Evolutionary conservation across 1,140 invertebrate species (phyloP).

Genomic region (Tetranychus urticae): DNA sequence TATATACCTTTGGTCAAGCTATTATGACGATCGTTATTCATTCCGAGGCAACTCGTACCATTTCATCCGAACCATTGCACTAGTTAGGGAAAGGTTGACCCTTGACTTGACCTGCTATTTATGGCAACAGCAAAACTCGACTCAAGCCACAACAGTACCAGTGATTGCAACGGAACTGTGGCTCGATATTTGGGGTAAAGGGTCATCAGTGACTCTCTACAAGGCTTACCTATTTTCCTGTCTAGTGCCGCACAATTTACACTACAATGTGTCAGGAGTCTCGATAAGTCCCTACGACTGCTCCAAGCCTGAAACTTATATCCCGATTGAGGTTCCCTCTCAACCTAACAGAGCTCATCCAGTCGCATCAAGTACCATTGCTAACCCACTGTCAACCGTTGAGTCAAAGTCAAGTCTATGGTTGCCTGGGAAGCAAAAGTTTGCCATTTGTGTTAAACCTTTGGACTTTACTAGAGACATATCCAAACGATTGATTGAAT

Average conservation of each 20-base stretch:
- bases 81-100: not conserved
- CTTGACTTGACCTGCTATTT: not conserved
- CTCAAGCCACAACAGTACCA: not conserved
- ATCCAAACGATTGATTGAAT: slow-evolving; percentile 33
- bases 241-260: not conserved
- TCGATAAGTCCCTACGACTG: not conserved
- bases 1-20: not conserved
- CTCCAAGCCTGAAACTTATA: not conserved
- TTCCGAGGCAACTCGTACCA: not conserved
- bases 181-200: slow-evolving; percentile 8
- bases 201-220: slow-evolving; percentile 1
- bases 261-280: not conserved
- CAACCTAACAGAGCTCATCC: not conserved
- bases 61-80: not conserved
- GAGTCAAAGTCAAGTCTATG: not conserved
- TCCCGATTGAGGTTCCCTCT: not conserved
- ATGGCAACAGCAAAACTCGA: not conserved
- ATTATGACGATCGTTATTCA: not conserved
- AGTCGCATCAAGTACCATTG: not conserved
- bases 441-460: slow-evolving; percentile 44
- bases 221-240: slow-evolving; percentile 11
- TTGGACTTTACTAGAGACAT: slow-evolving; percentile 37
- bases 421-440: slow-evolving; percentile 11
- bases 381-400: not conserved
- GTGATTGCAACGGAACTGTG: slow-evolving; percentile 6